Evolutionary conservation across 2,797 vertebrate species (phyloP).

Genomic region (Halcyon chelicuti): DNA sequence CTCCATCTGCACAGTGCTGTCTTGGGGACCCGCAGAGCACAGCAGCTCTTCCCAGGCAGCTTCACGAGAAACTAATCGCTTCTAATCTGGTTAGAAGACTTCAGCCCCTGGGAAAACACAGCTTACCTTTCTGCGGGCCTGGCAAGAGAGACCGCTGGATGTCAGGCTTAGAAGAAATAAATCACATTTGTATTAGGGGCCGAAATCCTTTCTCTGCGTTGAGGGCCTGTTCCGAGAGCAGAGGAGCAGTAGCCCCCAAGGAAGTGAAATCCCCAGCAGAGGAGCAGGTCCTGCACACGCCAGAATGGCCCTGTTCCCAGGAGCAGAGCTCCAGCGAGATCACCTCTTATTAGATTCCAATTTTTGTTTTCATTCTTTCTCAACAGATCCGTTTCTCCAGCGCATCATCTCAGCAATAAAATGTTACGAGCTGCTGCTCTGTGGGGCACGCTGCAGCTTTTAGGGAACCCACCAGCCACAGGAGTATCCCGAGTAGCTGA

Average conservation of each 20-base stretch:
- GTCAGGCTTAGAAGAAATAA: not conserved
- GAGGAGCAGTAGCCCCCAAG: not conserved
- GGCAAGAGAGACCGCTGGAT: not conserved
- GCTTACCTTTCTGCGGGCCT: not conserved
- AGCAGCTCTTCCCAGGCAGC: not conserved
- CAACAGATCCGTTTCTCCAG: not conserved
- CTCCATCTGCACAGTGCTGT: fast-evolving
- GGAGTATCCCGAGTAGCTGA: too few relatives aligned
- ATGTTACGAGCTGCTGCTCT: fast-evolving
- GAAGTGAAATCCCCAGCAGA: not conserved
- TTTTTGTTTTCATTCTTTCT: not conserved
- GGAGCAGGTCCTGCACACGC: fast-evolving
- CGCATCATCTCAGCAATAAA: not conserved
- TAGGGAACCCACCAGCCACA: too few relatives aligned
- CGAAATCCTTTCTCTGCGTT: not conserved
- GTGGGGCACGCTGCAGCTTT: fast-evolving
- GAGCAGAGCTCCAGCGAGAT: not conserved
- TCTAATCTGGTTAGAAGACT: not conserved
- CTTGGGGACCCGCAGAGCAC: not conserved
- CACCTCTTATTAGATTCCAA: fast-evolving
- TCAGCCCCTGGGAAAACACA: not conserved
- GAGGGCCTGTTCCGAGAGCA: not conserved
- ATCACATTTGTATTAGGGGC: not conserved
- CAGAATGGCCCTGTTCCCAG: not conserved
- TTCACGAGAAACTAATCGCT: not conserved